Base-by-base conservation (phyloP, 2,888 invertebrate genomes). In the Chalcis sispes region DNA sequence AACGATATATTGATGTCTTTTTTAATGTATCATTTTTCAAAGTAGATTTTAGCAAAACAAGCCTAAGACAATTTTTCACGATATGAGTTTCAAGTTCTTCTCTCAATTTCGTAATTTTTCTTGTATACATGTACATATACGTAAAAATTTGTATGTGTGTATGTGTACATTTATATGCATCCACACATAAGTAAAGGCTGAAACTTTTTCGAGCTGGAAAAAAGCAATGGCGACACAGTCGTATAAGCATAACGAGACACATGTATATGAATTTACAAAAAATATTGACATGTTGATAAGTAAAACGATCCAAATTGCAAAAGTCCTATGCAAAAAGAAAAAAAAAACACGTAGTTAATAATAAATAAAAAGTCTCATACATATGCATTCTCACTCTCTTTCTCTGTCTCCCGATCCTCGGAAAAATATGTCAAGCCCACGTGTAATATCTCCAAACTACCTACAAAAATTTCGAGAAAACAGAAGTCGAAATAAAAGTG, bases 161-260 rank as follows among this genome's bases (percentile, higher is more conserved):
- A 36, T 10, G 36, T 36, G 4, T 36, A 36, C 10, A 7, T 36
- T 36, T 36, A 42, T 42, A 42, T 13, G 8, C 13, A 42, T 42
- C 15, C n/a, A n/a, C 36, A 36, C 4, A 10, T 36, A 4, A 75
- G 80, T 83, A 86, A 87, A 84, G 83, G 77, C 85, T 83, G 79
- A 84, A 85, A 83, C 85, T 86, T 84, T 64, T 83, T 85, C 85
- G 83, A 85, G 84, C 83, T 84, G 56, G 23, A 46, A 56, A 29
- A n/a, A 67, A 67, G 27, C 18, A 40, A 52, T 23, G 23, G 42
- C 42, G n/a, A n/a, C n/a, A n/a, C 54, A 25, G 10, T 65, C 18
- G 18, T 42, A n/a, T 27, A 36, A 40, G 36, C 50, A 66, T 52
- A 23, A n/a, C n/a, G n/a, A n/a, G n/a, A n/a, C n/a, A n/a, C n/a